Percentiles rank a stretch among this genome's conserved stretches.
phyloP scores from a whole-genome alignment of 2,113 vertebrate genomes.

The Neogobius melanostomus region DNA sequence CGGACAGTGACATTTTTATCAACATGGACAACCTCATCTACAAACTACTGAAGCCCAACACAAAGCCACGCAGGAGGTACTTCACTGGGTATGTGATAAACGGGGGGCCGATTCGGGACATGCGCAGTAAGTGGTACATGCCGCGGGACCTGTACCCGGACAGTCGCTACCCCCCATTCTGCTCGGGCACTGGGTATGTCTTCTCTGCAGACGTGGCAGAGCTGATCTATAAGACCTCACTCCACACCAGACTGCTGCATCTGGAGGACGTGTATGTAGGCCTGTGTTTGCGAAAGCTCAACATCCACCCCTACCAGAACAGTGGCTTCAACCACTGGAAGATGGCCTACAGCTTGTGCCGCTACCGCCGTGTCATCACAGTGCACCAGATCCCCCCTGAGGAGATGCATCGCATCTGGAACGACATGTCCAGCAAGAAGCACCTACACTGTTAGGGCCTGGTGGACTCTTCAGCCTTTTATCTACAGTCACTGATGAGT shows the following conservation, averaged over 20 bases:
- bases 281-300: slow-evolving; percentile 93
- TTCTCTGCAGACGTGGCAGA: slow-evolving; percentile 97
- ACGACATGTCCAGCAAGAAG: slow-evolving; percentile 99
- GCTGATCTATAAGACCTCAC: slow-evolving; percentile 95
- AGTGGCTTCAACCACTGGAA: slow-evolving; percentile 99
- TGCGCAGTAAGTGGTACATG: slow-evolving; percentile 99
- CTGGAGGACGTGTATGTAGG: slow-evolving; percentile 98
- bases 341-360: slow-evolving; percentile 97
- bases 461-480: slow-evolving; percentile 14
- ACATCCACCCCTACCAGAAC: slow-evolving; percentile 98
- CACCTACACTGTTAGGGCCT: slow-evolving; percentile 91
- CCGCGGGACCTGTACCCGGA: slow-evolving; percentile 95
- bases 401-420: slow-evolving; percentile 99
- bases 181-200: slow-evolving; percentile 96
- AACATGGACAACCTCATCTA: slow-evolving; percentile 99
- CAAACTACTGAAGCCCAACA: slow-evolving; percentile 93
- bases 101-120: slow-evolving; percentile 94
- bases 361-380: slow-evolving; percentile 94
- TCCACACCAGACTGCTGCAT: slow-evolving; percentile 94
- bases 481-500: slow-evolving; percentile 28
- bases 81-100: slow-evolving; percentile 98
- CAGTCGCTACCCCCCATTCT: slow-evolving; percentile 96
- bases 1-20: slow-evolving; percentile 98
- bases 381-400: slow-evolving; percentile 98
- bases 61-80: slow-evolving; percentile 92